Percentiles rank a stretch among this genome's conserved stretches.
Evolutionary conservation across 2,113 vertebrate genomes (phyloP).

Genomic region (Motacilla tschutschensis): DNA sequence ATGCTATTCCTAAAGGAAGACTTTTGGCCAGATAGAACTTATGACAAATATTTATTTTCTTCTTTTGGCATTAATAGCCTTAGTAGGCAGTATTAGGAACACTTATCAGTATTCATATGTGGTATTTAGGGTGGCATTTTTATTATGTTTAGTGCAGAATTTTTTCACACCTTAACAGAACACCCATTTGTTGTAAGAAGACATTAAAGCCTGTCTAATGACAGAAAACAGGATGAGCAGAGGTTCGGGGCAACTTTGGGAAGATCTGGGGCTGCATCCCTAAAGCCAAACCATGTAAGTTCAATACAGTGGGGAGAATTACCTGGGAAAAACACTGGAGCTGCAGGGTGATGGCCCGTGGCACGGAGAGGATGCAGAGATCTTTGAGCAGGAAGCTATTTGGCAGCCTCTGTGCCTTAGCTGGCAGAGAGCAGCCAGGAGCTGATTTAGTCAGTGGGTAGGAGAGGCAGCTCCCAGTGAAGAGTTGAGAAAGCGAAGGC

Average conservation of each 20-base stretch:
- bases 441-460: constrained; percentile 31
- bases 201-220: not conserved
- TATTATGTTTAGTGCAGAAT: not conserved
- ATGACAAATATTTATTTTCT: constrained; percentile 39
- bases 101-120: not conserved
- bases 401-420: constrained; percentile 30
- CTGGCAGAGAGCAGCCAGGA: constrained; percentile 5
- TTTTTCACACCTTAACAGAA: not conserved
- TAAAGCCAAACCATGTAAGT: not conserved
- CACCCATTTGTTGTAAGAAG: not conserved
- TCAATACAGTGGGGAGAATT: not conserved
- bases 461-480: not conserved
- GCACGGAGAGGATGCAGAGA: not conserved
- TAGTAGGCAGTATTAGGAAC: not conserved
- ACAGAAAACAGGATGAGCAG: not conserved
- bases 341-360: not conserved
- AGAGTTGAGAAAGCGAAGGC: constrained; percentile 18
- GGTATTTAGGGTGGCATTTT: not conserved
- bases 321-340: not conserved
- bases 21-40: not conserved
- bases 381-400: constrained; percentile 14
- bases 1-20: constrained; percentile 17
- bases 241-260: not conserved
- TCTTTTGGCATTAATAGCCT: not conserved
- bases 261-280: not conserved